Base-by-base conservation (phyloP, 2,113 vertebrate species). In the Nesogale talazaci region DNA sequence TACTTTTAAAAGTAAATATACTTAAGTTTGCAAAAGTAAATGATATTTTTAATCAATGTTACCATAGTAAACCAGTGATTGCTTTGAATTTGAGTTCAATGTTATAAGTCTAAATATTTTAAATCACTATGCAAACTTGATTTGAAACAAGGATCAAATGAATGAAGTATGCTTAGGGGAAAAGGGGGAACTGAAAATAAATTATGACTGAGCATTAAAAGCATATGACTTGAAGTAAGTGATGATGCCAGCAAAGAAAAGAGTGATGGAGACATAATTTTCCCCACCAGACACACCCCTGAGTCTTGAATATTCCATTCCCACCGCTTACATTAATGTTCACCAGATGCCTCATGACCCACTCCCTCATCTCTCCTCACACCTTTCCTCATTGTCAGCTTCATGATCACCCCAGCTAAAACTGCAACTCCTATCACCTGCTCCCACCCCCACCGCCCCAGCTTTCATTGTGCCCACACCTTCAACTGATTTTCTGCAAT, bases 131-230 rank as follows among this genome's bases (percentile, higher is more conserved):
- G 6, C 0, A 83, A 89, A 81, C 6, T 46, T 61, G 20, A 74
- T 63, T 94, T 91, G 92, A 86, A 78, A 22, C 16, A 46, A 85
- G 72, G 80, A 23, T 92, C 15, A 87, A 93, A 81, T 65, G 9
- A 89, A 77, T 89, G 16, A 94, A 89, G 40, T 36, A 74, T 86
- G 17, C 86, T 22, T 76, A 7, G 46, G 46, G 46, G 61, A 29
- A 1, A 57, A 91, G 34, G 31, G 31, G 22, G 81, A 12, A 81
- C 20, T 52, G 5, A 90, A 82, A 76, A 94, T 15, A 82, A 70
- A 88, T 63, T 38, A 46, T 4, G 86, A 78, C 46, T 52, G 46
- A 52, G 14, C 46, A 61, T 1, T 38, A 11, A 12, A 94, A 89
- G 70, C 52, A 38, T 36, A 15, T 25, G 38, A 69, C 12, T 61